These are phyloP conservation scores for Cancer borealis DNA, from an alignment of 2,888 invertebrate species.

Conservation along the genomic window DNA sequence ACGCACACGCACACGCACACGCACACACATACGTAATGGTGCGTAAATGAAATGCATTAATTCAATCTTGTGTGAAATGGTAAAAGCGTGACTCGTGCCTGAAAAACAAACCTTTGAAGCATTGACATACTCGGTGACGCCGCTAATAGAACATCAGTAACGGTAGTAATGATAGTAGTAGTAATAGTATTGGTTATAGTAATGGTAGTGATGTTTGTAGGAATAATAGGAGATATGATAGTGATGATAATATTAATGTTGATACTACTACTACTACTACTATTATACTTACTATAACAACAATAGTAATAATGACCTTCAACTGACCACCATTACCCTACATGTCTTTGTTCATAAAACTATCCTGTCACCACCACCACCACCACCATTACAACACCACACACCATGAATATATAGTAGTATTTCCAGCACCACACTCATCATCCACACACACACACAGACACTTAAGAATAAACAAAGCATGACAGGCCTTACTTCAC, in stretches of 20 bases:
- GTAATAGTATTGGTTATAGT: neutral
- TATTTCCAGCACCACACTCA: neutral
- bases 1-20: constrained; percentile 38
- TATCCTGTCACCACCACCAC: no score
- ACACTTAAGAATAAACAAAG: neutral
- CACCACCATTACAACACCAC: no score
- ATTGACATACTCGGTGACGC: neutral
- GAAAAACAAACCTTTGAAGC: neutral
- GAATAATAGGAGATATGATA: neutral
- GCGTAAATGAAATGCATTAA: neutral
- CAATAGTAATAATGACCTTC: neutral
- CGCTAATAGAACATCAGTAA: neutral
- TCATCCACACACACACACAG: neutral
- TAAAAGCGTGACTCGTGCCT: neutral
- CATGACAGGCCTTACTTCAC: no score
- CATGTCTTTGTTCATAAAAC: neutral
- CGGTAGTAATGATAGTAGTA: no score
- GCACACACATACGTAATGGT: constrained; percentile 10
- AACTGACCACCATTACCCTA: neutral
- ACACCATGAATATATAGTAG: no score
- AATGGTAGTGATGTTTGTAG: neutral
- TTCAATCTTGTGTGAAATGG: neutral
- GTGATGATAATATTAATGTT: neutral
- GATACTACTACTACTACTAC: neutral
- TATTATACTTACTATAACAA: neutral